Conservation (phyloP, 2,888 invertebrate genomes). For the Polyommatus icarus region DNA sequence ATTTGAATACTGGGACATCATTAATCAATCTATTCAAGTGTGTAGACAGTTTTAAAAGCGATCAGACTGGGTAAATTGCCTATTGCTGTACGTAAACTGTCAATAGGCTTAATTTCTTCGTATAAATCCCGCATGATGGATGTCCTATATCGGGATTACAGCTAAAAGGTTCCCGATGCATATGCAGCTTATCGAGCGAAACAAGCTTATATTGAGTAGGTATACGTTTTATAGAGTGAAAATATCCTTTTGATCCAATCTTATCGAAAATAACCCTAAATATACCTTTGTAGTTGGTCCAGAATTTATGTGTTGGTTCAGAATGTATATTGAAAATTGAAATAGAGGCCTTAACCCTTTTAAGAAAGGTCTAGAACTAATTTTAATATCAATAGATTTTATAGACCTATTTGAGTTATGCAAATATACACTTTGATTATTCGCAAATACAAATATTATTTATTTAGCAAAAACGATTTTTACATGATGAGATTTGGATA, state of each 20-base stretch:
- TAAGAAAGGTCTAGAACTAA: no score
- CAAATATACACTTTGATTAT: background rate
- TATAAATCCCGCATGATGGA: conserved; percentile 5
- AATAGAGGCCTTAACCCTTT: background rate
- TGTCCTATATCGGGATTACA: background rate
- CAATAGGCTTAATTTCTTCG: background rate
- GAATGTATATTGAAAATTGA: background rate
- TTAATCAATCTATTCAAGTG: background rate
- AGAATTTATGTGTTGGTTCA: background rate
- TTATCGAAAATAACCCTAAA: background rate
- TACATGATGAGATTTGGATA: no score
- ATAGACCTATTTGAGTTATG: background rate
- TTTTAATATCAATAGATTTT: background rate
- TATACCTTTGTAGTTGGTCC: background rate
- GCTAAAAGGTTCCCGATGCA: background rate
- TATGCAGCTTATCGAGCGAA: background rate
- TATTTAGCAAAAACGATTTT: no score
- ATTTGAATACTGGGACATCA: background rate
- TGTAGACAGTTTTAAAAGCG: background rate
- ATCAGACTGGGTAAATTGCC: conserved; percentile 5
- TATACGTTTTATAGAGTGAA: background rate
- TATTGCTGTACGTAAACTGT: background rate
- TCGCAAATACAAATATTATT: background rate
- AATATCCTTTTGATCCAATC: background rate
- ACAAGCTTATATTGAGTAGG: background rate